Conservation (phyloP, 2,888 invertebrate genomes). For the Orthonevra nobilis region DNA sequence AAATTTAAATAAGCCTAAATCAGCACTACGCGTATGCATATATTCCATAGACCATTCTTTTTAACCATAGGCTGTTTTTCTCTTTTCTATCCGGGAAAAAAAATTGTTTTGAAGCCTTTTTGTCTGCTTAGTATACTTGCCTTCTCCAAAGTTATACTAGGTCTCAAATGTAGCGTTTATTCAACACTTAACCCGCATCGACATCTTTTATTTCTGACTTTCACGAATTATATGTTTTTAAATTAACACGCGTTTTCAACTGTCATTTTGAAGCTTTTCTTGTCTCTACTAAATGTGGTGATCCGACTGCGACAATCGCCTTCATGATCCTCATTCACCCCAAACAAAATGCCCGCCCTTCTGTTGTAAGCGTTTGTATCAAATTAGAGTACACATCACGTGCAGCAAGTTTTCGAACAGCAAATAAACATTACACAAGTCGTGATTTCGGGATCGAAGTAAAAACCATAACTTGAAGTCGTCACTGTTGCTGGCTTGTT, state of each 20-base stretch:
- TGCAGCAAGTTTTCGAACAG: constrained; percentile 20
- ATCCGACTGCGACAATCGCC: constrained; percentile 25
- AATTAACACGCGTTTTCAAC: constrained; percentile 38
- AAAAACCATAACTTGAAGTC: constrained; percentile 23
- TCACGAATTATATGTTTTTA: constrained; percentile 53
- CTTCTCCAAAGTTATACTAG: no score
- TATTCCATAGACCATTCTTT: no score
- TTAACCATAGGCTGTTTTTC: no score
- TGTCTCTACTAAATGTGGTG: constrained; percentile 7
- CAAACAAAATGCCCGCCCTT: constrained; percentile 26
- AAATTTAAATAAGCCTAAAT: no score
- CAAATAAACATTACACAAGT: constrained; percentile 6
- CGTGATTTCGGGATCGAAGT: constrained; percentile 49
- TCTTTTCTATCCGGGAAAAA: no score
- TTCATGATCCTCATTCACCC: constrained; percentile 39
- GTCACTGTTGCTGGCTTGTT: constrained; percentile 13
- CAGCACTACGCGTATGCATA: no score
- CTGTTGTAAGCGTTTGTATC: constrained; percentile 14
- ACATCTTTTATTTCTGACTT: no score
- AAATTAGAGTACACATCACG: constrained; percentile 64
- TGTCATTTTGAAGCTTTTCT: constrained; percentile 34
- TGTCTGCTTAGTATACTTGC: no score
- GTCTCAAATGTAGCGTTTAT: no score
- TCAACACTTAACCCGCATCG: no score
- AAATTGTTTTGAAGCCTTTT: no score